Evolutionary conservation across 2,888 invertebrate genomes (phyloP).

Genomic region (Epicampocera succincta): DNA sequence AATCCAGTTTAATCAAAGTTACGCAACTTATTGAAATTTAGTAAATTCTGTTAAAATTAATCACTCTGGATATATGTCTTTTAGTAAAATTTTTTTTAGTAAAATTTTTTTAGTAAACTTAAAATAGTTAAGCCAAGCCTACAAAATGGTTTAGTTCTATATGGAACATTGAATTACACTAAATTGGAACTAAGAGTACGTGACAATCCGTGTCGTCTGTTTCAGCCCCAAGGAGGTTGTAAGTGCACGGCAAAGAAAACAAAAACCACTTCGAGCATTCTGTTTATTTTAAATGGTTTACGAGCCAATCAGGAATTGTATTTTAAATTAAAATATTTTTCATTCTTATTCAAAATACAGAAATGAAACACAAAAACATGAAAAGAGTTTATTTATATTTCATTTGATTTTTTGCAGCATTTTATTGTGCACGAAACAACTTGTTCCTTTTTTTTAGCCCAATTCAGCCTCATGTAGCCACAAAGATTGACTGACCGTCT

Average conservation of each 20-base stretch:
- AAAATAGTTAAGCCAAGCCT: no score
- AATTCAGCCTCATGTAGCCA: constrained; percentile 23
- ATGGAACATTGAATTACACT: no score
- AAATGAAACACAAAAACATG: neutral
- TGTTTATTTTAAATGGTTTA: constrained; percentile 60
- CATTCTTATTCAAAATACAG: constrained; percentile 41
- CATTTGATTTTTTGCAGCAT: constrained; percentile 22
- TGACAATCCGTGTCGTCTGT: neutral
- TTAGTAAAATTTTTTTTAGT: no score
- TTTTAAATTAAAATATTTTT: constrained; percentile 68
- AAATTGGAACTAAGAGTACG: no score
- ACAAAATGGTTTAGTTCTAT: no score
- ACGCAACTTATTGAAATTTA: no score
- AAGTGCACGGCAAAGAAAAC: neutral
- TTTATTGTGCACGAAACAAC: constrained; percentile 54
- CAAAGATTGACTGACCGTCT: neutral
- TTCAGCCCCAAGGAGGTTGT: neutral
- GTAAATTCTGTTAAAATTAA: no score
- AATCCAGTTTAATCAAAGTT: no score
- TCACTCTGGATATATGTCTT: no score
- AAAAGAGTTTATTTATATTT: constrained; percentile 41
- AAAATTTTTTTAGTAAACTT: no score
- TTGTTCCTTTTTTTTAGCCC: constrained; percentile 21
- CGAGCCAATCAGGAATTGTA: constrained; percentile 59
- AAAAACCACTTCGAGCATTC: constrained; percentile 21